Conservation (phyloP, 2,797 vertebrate genomes). For the Enteromius argenteus region DNA sequence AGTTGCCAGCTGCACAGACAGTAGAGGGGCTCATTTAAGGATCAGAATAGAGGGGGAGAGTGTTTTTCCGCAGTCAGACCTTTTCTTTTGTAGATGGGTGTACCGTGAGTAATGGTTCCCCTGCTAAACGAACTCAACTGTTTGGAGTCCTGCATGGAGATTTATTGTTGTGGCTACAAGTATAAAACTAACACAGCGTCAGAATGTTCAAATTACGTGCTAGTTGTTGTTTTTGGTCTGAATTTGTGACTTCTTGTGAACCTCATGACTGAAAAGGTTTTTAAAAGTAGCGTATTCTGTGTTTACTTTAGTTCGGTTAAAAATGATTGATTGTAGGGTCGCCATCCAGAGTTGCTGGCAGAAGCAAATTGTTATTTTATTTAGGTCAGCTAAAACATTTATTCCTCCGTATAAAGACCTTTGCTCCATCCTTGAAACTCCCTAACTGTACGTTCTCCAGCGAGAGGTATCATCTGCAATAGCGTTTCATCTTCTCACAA, state of each 20-base stretch:
- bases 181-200: slow-evolving; percentile 17
- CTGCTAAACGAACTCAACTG: slow-evolving; percentile 14
- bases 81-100: slow-evolving; percentile 22
- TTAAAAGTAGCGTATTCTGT: neutral
- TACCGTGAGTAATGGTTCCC: slow-evolving; percentile 36
- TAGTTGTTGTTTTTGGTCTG: slow-evolving; percentile 35
- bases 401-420: slow-evolving; percentile 33
- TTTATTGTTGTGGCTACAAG: slow-evolving; percentile 17
- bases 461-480: slow-evolving; percentile 27
- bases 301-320: neutral
- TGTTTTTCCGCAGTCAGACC: slow-evolving; percentile 65
- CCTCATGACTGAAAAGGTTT: slow-evolving; percentile 2
- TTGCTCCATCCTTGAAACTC: slow-evolving; percentile 43
- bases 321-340: slow-evolving; percentile 41
- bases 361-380: slow-evolving; percentile 48
- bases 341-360: neutral
- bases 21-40: slow-evolving; percentile 69
- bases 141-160: slow-evolving; percentile 22
- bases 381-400: slow-evolving; percentile 47
- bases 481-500: slow-evolving; percentile 50
- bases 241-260: slow-evolving; percentile 18
- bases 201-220: slow-evolving; percentile 2
- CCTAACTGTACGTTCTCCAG: slow-evolving; percentile 28
- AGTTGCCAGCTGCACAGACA: slow-evolving; percentile 77
- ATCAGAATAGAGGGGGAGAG: slow-evolving; percentile 69